Evolutionary conservation across 37 sponge, comb jelly and placozoan genomes (phyloP).

Genomic region (Cladorhizidae sp.): DNA sequence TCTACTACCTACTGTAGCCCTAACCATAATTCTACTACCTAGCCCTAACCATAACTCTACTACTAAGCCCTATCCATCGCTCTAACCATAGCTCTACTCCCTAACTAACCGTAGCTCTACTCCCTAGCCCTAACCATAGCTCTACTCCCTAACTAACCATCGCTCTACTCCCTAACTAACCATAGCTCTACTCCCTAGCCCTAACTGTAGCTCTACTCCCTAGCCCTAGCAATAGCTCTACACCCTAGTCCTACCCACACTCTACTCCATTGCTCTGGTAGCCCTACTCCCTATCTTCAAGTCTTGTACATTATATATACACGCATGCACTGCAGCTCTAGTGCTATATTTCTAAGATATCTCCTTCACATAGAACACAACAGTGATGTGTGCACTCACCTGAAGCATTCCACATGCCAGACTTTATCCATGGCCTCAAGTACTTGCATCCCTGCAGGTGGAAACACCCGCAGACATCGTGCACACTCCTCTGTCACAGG

Average conservation of each 20-base stretch:
- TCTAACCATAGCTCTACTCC: background rate
- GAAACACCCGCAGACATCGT: constrained; percentile 26
- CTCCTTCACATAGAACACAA: too few species aligned
- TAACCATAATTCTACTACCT: background rate
- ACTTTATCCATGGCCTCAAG: constrained; percentile 69
- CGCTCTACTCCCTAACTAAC: too few species aligned
- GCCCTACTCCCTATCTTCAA: background rate
- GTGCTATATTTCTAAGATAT: too few species aligned
- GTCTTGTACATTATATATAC: background rate
- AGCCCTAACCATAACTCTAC: background rate
- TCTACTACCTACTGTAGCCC: background rate
- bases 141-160: too few species aligned
- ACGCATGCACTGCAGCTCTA: too few species aligned
- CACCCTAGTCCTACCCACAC: background rate
- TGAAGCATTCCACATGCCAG: constrained; percentile 80
- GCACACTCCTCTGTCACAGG: constrained; percentile 18
- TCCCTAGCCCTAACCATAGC: too few species aligned
- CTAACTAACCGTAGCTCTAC: constrained; percentile 1
- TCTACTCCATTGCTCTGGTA: too few species aligned
- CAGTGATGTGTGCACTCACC: constrained; percentile 32
- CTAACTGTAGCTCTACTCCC: background rate
- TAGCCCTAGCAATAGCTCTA: constrained; percentile 6
- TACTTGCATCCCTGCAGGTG: constrained; percentile 15
- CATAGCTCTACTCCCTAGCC: background rate
- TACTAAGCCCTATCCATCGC: too few species aligned